A percentile compares a stretch with the other conserved stretches of the same genome.
Evolutionary conservation across 2,888 invertebrate genomes (phyloP).

Genomic region (Cantharis rufa): DNA sequence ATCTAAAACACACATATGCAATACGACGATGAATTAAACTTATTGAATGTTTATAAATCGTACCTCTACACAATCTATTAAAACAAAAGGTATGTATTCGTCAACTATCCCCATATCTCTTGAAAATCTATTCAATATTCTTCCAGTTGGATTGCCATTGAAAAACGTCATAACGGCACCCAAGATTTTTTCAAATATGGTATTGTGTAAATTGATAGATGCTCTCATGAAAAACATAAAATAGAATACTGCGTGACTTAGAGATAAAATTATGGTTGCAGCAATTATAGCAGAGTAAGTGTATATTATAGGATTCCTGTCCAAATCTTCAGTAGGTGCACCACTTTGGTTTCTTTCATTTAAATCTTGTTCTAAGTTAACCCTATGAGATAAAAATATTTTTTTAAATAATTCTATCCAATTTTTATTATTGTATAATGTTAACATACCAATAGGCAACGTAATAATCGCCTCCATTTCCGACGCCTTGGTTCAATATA

Average conservation of each 20-base stretch:
- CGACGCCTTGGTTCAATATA: conserved; percentile 62
- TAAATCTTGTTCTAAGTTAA: conserved; percentile 50
- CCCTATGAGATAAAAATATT: conserved; percentile 23
- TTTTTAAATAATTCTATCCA: background rate
- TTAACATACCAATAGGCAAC: conserved; percentile 63
- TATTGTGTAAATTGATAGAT: conserved; percentile 77
- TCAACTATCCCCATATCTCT: conserved; percentile 83
- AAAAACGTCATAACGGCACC: conserved; percentile 85
- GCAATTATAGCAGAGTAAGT: conserved; percentile 57
- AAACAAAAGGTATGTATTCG: conserved; percentile 57
- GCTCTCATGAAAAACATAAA: conserved; percentile 74
- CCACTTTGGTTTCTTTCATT: conserved; percentile 28
- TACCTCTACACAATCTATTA: conserved; percentile 52
- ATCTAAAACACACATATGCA: conserved; percentile 38
- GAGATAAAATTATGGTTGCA: conserved; percentile 57
- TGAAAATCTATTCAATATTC: conserved; percentile 85
- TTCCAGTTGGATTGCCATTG: conserved; percentile 81
- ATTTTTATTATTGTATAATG: background rate
- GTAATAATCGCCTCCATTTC: conserved; percentile 71
- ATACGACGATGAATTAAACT: background rate
- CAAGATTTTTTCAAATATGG: conserved; percentile 82
- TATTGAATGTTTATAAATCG: background rate
- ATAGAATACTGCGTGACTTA: conserved; percentile 65
- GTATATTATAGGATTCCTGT: conserved; percentile 40
- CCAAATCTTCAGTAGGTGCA: background rate